Conservation (phyloP, 2,113 vertebrate genomes). For the Trochalopteron elliotii region DNA sequence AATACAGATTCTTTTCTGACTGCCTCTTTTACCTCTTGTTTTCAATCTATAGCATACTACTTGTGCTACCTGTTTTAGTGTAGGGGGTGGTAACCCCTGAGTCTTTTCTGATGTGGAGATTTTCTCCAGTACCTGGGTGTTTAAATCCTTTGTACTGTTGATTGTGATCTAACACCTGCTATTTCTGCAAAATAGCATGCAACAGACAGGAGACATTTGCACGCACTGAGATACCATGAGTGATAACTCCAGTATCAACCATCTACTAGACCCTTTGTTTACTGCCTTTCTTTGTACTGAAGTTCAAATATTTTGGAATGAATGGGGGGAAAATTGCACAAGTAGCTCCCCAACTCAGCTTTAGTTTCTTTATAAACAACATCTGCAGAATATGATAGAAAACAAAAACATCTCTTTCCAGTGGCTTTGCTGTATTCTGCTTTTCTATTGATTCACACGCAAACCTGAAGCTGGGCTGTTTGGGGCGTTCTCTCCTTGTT, state of each 20-base stretch:
- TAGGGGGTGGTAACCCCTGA: not conserved
- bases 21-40: not conserved
- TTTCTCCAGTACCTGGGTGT: not conserved
- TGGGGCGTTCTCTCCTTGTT: not conserved
- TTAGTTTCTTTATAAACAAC: not conserved
- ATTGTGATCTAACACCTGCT: conserved; percentile 34
- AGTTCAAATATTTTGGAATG: conserved; percentile 29
- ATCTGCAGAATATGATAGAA: not conserved
- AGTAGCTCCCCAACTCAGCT: not conserved
- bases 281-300: not conserved
- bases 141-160: conserved; percentile 7
- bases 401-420: conserved; percentile 34
- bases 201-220: conserved; percentile 1
- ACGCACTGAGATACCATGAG: conserved; percentile 10
- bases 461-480: not conserved
- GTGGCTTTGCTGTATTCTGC: not conserved
- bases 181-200: conserved; percentile 39
- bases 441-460: not conserved
- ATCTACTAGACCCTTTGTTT: conserved; percentile 33
- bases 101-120: conserved; percentile 36
- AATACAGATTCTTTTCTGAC: not conserved
- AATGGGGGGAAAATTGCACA: not conserved
- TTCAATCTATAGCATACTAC: not conserved
- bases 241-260: not conserved
- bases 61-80: not conserved